Percentiles rank a stretch among this genome's conserved stretches.
Evolutionary conservation across 2,888 invertebrate genomes (phyloP).

Genomic region (Chorisops tibialis): DNA sequence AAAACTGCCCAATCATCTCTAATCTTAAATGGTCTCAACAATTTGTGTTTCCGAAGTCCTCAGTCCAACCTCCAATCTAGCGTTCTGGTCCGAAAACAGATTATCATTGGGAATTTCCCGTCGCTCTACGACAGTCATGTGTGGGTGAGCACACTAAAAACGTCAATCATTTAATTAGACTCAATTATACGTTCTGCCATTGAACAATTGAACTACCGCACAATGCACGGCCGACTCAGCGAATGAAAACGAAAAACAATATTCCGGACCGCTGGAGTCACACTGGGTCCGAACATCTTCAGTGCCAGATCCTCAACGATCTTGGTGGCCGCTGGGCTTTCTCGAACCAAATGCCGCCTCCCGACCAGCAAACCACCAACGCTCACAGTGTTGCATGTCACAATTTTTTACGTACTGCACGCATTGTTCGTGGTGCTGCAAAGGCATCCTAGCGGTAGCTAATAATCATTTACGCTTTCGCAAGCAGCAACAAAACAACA

Average conservation of each 20-base stretch:
- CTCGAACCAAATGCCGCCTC: background rate
- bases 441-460: conserved; percentile 6
- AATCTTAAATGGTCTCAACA: too few species aligned
- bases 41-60: too few species aligned
- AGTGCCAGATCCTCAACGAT: too few species aligned
- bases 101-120: conserved; percentile 14
- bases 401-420: background rate
- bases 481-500: conserved; percentile 11
- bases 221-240: background rate
- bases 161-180: conserved; percentile 52
- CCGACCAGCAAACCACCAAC: too few species aligned
- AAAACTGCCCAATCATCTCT: too few species aligned
- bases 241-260: background rate
- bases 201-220: background rate
- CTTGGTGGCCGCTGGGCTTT: too few species aligned
- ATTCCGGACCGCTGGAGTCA: too few species aligned
- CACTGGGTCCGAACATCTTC: too few species aligned
- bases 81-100: background rate
- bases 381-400: background rate
- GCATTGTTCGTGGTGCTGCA: background rate
- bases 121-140: conserved; percentile 18
- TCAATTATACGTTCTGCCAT: conserved; percentile 41
- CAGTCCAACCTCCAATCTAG: too few species aligned
- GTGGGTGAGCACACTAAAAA: conserved; percentile 40
- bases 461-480: conserved; percentile 19